Evolutionary conservation across 2,113 vertebrate genomes (phyloP), one percentile per base, ranked within the genome.

Genomic region (Chaetodon auriga): DNA sequence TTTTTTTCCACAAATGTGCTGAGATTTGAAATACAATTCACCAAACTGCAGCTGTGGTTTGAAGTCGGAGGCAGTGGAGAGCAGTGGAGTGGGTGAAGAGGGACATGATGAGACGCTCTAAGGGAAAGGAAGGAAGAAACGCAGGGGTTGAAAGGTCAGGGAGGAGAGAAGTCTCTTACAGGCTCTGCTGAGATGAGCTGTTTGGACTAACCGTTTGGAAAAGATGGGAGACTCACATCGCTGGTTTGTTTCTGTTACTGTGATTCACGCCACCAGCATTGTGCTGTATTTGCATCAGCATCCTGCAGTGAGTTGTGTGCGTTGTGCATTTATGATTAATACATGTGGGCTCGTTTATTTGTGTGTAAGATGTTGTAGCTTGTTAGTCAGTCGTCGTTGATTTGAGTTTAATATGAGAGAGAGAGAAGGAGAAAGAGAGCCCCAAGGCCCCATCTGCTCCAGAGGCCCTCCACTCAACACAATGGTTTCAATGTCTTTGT

Each of bases 401-500:
- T 84, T 68, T 77, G 36, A 71, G 70, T 70, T 58, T n/a, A 49
- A 30, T 65, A 41, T 71, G 53, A 10, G 61, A 81, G 41, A 63
- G n/a, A 65, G 45, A 64, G 46, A 70, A 35, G 18, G 30, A 78
- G 45, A 60, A 19, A 76, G 55, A 19, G 63, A 72, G 62, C 88
- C 84, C 87, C 76, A 81, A 88, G 91, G 91, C 88, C 91, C 78
- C 87, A 86, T 90, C 89, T 90, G 88, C 90, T 89, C 78, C 83
- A 68, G 87, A 91, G 92, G 90, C 74, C 94, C 91, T 90, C 75
- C 83, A 91, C 71, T 70, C 81, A 54, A 82, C 89, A 95, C 93
- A 93, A 94, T 92, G 81, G 70, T 85, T 84, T 80, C 76, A 81
- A 68, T 82, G 60, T 78, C 91, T 95, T 95, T 96, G 94, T 95